Percentiles rank a stretch among this genome's conserved stretches.
Evolutionary conservation across 1,140 invertebrate genomes (phyloP).

Genomic region (Trichoplusia ni): DNA sequence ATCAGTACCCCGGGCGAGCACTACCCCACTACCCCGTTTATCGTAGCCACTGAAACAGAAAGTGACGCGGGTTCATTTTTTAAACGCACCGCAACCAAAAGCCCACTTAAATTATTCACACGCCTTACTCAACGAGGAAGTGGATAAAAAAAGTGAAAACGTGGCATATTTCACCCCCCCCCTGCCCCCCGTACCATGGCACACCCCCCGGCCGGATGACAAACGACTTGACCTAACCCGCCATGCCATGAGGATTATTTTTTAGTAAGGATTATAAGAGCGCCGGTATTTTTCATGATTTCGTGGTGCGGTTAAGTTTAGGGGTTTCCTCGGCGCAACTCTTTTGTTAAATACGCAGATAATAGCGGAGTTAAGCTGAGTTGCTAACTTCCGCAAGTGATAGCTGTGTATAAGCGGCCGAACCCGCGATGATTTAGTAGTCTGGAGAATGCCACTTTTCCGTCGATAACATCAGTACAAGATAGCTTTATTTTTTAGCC

Average conservation of each 20-base stretch:
- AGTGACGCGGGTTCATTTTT: constrained; percentile 39
- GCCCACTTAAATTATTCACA: constrained; percentile 45
- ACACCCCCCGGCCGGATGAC: constrained; percentile 2
- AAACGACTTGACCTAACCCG: constrained; percentile 36
- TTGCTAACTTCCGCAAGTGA: not conserved
- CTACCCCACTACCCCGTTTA: not conserved
- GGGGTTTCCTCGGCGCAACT: not conserved
- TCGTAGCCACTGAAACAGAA: constrained; percentile 18
- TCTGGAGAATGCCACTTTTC: too few relatives aligned
- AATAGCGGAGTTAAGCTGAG: not conserved
- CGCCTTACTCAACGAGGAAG: constrained; percentile 29
- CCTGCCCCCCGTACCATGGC: not conserved
- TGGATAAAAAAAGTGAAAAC: constrained; percentile 41
- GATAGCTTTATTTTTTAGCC: too few relatives aligned
- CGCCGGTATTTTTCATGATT: constrained; percentile 20
- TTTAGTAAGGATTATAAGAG: constrained; percentile 29
- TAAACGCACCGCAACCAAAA: constrained; percentile 32
- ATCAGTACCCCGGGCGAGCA: not conserved
- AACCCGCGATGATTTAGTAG: too few relatives aligned
- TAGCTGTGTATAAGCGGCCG: too few relatives aligned
- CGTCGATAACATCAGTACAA: too few relatives aligned
- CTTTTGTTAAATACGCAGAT: constrained; percentile 1
- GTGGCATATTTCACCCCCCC: constrained; percentile 28
- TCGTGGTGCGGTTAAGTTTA: constrained; percentile 2
- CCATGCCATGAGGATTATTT: constrained; percentile 21